These are phyloP conservation scores for Hetaerina titia DNA, from an alignment of 2,888 invertebrate genomes.

Conservation along the genomic window DNA sequence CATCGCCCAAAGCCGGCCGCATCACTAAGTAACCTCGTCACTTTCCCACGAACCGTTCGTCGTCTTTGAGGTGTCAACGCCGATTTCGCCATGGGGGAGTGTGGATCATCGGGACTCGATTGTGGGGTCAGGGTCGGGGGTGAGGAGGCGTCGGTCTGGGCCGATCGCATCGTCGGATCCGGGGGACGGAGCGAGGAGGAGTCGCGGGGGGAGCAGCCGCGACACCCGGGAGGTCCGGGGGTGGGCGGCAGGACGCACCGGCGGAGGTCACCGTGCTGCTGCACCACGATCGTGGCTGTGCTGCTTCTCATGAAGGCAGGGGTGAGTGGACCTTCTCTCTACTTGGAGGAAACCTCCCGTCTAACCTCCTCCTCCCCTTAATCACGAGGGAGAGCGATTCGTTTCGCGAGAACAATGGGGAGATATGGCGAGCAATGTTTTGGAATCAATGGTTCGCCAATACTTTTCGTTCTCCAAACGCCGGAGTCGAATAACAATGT, in stretches of 20 bases:
- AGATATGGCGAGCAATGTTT: no score
- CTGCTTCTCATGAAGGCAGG: conserved; percentile 6
- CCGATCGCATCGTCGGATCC: not conserved
- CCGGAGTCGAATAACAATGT: no score
- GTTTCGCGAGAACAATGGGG: no score
- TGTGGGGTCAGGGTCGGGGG: not conserved
- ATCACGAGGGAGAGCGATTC: no score
- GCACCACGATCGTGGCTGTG: not conserved
- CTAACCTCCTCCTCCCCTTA: no score
- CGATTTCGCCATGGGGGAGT: not conserved
- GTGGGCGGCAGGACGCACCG: not conserved
- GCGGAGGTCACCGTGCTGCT: not conserved
- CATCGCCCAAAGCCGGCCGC: not conserved
- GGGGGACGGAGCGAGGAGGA: not conserved
- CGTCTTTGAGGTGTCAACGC: not conserved
- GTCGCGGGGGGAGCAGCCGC: not conserved
- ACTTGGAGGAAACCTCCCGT: no score
- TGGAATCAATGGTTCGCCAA: no score
- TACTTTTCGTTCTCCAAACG: no score
- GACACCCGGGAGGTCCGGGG: not conserved
- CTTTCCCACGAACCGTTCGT: not conserved
- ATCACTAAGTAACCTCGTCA: not conserved
- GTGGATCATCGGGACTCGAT: no score
- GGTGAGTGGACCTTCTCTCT: not conserved
- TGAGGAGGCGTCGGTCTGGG: not conserved